Base-by-base conservation (phyloP, 2,888 invertebrate genomes). In the Melanostoma scalare region DNA sequence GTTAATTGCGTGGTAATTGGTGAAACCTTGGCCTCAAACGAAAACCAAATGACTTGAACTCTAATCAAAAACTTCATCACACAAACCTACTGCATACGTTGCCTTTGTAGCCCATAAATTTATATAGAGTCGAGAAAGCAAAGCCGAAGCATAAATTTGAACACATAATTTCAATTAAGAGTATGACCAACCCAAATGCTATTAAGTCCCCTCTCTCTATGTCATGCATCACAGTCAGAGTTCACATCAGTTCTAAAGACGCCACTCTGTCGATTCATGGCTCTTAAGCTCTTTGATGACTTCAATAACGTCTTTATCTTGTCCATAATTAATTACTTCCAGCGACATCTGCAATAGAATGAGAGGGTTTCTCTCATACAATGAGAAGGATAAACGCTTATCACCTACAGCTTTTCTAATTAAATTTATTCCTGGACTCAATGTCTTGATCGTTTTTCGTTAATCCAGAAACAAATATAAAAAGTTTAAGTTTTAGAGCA, bases 291-390 rank as follows among this genome's bases (percentile, higher is more conserved):
- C 74, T 74, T 50, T 74, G 56, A 74, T 65, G 65, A 74, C 56
- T 65, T 74, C 74, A 74, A 74, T 65, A 65, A 58, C 36, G 74
- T 74, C 65, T 65, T 65, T 48, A 65, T 74, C 65, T 36, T 65
- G 56, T 38, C 74, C 65, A 50, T 65, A 74, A 74, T 74, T 74
- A 74, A 74, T 74, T 74, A 65, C 56, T 56, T 1, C 20, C 30
- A 56, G 48, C 48, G 42, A 58, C 50, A 74, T 74, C 56, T 58
- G 74, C 74, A 65, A 4, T 38, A 50, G 58, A 71, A 71, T 52
- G 48, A 50, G 69, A 50, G 50, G 20, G 20, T 20, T 20, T 20
- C 20, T 71, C 58, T 20, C 8, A 60, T 42, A 20, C 33, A 48
- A 50, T 46, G 31, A 36, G 38, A 50, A 20, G 35, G 20, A 61